Conservation (phyloP, 2,797 vertebrate species). For the Danio choprae region DNA sequence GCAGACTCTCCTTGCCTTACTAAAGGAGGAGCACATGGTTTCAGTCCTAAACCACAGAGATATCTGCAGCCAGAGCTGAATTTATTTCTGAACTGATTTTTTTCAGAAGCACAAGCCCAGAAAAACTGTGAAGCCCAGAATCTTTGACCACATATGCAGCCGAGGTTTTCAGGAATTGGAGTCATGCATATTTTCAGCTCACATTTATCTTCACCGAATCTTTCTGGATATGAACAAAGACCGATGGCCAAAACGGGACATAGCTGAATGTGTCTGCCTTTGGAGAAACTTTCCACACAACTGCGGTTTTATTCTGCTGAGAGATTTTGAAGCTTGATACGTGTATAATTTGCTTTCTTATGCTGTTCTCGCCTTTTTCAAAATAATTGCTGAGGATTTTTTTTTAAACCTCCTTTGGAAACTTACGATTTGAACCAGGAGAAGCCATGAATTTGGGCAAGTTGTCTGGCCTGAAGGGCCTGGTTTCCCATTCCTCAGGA, state of each 20-base stretch:
- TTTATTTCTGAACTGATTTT: slow-evolving; percentile 76
- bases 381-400: not conserved
- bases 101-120: slow-evolving; percentile 71
- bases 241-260: slow-evolving; percentile 63
- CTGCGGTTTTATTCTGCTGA: slow-evolving; percentile 25
- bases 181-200: slow-evolving; percentile 72
- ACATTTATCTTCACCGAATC: slow-evolving; percentile 69
- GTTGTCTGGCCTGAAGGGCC: slow-evolving; percentile 88
- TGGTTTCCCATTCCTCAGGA: slow-evolving; percentile 88
- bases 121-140: slow-evolving; percentile 69
- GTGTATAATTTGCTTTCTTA: slow-evolving; percentile 44
- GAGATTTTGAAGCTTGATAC: slow-evolving; percentile 50
- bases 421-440: slow-evolving; percentile 6
- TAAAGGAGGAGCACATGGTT: slow-evolving; percentile 67
- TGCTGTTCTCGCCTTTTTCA: not conserved
- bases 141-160: slow-evolving; percentile 71
- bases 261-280: slow-evolving; percentile 59
- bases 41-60: slow-evolving; percentile 70
- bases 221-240: slow-evolving; percentile 70
- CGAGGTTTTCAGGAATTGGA: slow-evolving; percentile 70
- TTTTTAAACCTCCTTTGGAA: slow-evolving; percentile 38
- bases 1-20: slow-evolving; percentile 36
- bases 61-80: slow-evolving; percentile 72
- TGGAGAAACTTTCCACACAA: slow-evolving; percentile 62
- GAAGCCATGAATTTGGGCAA: slow-evolving; percentile 92